Conservation (phyloP, 2,113 vertebrate species). For the Corythoichthys intestinalis region DNA sequence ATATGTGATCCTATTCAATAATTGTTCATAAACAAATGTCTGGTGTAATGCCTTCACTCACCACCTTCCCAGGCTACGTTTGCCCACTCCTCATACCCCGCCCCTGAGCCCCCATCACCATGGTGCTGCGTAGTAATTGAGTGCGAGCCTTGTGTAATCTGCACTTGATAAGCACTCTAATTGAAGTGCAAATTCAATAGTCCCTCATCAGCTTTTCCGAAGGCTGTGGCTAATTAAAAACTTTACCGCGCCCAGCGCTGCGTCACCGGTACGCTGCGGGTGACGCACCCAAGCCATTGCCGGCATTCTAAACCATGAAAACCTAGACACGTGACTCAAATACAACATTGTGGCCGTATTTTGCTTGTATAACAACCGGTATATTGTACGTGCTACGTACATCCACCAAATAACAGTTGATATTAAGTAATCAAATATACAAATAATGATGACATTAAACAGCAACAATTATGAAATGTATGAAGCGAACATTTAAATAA, state of each 20-base stretch:
- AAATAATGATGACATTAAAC: too few species aligned
- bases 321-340: neutral
- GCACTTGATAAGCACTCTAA: slow-evolving; percentile 79
- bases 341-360: neutral
- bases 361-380: neutral
- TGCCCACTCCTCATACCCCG: neutral
- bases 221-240: slow-evolving; percentile 73
- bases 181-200: slow-evolving; percentile 81
- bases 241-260: slow-evolving; percentile 25
- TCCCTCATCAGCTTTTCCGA: slow-evolving; percentile 72
- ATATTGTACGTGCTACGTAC: too few species aligned
- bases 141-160: slow-evolving; percentile 73
- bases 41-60: slow-evolving; percentile 13
- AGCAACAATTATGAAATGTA: too few species aligned
- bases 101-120: neutral
- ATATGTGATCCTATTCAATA: neutral
- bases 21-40: neutral
- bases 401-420: neutral
- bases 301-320: slow-evolving; percentile 1
- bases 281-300: slow-evolving; percentile 1
- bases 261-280: slow-evolving; percentile 24
- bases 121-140: slow-evolving; percentile 65
- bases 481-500: too few species aligned
- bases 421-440: too few species aligned
- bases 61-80: slow-evolving; percentile 22